phyloP scores from a whole-genome alignment of 2,888 invertebrate species.

The Drosophila mettleri region DNA sequence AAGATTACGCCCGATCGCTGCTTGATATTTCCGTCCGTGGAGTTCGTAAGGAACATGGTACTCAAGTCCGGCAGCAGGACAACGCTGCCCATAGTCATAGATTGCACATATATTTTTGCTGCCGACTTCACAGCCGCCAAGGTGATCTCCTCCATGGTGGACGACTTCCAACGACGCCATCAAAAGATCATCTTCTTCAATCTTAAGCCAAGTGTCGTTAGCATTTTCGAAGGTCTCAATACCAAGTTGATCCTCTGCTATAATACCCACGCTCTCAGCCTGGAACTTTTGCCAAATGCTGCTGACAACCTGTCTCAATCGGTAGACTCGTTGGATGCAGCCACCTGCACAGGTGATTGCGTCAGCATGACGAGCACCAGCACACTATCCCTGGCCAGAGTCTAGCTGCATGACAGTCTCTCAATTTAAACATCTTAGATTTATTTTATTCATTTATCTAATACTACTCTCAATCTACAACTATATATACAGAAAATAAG shows the following conservation, averaged over 20 bases:
- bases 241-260: slow-evolving; percentile 79
- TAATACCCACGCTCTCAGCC: slow-evolving; percentile 70
- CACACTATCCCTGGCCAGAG: slow-evolving; percentile 54
- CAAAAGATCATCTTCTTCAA: slow-evolving; percentile 94
- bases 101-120: slow-evolving; percentile 94
- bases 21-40: slow-evolving; percentile 95
- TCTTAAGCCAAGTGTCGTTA: slow-evolving; percentile 92
- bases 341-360: slow-evolving; percentile 48
- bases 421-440: neutral
- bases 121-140: slow-evolving; percentile 95
- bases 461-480: neutral
- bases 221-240: slow-evolving; percentile 89
- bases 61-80: slow-evolving; percentile 90
- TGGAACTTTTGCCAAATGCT: slow-evolving; percentile 50
- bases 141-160: slow-evolving; percentile 90
- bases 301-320: slow-evolving; percentile 39
- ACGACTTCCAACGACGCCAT: slow-evolving; percentile 89
- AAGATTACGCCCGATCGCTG: slow-evolving; percentile 95
- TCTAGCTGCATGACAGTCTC: neutral
- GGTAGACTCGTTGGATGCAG: slow-evolving; percentile 58
- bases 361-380: slow-evolving; percentile 68
- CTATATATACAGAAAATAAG: neutral
- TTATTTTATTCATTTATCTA: neutral
- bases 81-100: slow-evolving; percentile 91
- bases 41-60: slow-evolving; percentile 93